Base-by-base conservation (phyloP, 2,888 invertebrate genomes). In the Pristionchus maxplancki region DNA sequence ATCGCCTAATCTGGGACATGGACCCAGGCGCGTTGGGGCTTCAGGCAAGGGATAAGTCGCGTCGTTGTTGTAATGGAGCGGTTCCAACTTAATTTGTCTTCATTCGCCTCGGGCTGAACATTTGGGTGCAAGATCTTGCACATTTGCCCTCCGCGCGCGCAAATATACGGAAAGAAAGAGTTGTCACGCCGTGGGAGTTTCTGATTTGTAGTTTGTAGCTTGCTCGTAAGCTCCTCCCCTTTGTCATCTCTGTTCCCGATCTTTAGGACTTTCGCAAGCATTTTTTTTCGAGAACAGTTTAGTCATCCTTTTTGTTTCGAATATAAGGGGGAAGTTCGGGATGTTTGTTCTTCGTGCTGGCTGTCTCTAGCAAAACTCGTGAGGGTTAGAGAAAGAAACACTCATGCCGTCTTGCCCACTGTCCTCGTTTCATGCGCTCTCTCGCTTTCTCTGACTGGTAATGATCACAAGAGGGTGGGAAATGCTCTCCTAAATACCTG, bases 191-290 rank as follows among this genome's bases (percentile, higher is more conserved):
- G 44, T 28, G 44, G 28, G 24, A 48, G 78, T n/a, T 20, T 44
- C 40, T 44, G n/a, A 28, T 48, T 15, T 78, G 44, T 78, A 78
- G 78, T 78, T 48, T 78, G 78, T 37, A 37, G 71, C 20, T 13
- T 40, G 44, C 78, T n/a, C 44, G n/a, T 5, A n/a, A 44, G 44
- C 44, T 28, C 78, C 78, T 78, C 78, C 78, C 78, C 24, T 78
- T 78, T 78, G 78, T 78, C 78, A 78, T 78, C 48, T 48, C n/a
- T 48, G 78, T n/a, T 78, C 78, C 44, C 6, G 78, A 78, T 78
- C 44, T 78, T 78, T 44, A 0, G 78, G 44, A 17, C 78, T 78
- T 78, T 78, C 78, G 78, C 78, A 78, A 78, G 78, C 78, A 13
- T 34, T 71, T 64, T 71, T 71, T 71, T n/a, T 71, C 71, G 37